Base-by-base conservation (phyloP, 64 coral and sea anemone species). In the Montipora cactus region DNA sequence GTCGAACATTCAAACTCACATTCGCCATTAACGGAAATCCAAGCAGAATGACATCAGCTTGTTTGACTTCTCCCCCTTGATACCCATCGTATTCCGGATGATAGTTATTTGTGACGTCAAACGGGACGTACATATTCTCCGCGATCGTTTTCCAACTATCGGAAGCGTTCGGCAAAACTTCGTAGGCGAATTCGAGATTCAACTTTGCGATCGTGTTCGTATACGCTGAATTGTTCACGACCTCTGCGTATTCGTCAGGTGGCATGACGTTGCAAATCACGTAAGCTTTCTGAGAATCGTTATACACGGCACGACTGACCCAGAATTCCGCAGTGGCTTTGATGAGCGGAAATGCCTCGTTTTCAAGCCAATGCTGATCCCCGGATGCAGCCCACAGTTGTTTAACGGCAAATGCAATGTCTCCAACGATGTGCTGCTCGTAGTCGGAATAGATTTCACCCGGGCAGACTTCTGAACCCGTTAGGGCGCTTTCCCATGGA, bases 31-130 rank as follows among this genome's bases (percentile, higher is more conserved):
- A 73, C 23, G 98, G 98, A 69, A 86, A 99, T 21, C 98, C 98
- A 55, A 99, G 84, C 4, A 99, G 76, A n/a, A 99, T 95, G 2
- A 90, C 95, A 84, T 99, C 98, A 9, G 98, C 98, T 92, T 99
- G 98, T 47, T 99, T 99, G 6, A 99, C 92, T 50, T 50, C 51
- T 11, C 79, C 75, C 18, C 85, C 88, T 8, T 70, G 76, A 55
- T 99, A 99, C 3, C 98, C 98, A 18, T 99, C 98, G 76, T 96
- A 99, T 64, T 99, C 98, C 2, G 95, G 98, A 44, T 99, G 98
- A 59, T 94, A 99, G 51, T 89, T 82, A 62, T 89, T 88, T 3
- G 75, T 51, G 5, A 48, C 16, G 67, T 99, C 98, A 78, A 94
- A 99, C 19, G 98, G 98, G 47, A 99, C 81, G 8, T 81, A 96